phyloP scores from a whole-genome alignment of 2,113 vertebrate genomes.

The Chloebia gouldiae region DNA sequence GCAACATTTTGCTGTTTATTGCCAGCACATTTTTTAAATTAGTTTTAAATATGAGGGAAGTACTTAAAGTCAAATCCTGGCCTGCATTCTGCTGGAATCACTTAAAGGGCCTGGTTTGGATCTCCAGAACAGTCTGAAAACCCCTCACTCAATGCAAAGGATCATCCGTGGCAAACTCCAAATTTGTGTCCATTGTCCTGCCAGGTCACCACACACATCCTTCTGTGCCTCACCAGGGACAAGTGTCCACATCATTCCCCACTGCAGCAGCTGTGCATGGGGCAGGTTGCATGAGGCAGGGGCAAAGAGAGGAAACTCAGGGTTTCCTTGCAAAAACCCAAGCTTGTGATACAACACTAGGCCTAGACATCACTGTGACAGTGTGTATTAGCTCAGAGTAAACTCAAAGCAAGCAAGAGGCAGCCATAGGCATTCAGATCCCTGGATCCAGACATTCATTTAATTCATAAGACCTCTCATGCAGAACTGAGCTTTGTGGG shows the following conservation, averaged over 20 bases:
- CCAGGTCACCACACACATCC: fast-evolving
- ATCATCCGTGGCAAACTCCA: background rate
- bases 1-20: background rate
- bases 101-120: background rate
- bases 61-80: background rate
- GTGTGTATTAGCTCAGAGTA: background rate
- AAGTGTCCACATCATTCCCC: background rate
- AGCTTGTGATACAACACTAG: background rate
- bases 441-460: background rate
- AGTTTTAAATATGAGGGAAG: background rate
- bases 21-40: background rate
- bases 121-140: background rate
- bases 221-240: background rate
- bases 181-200: background rate
- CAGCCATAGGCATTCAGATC: background rate
- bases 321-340: background rate
- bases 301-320: background rate
- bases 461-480: background rate
- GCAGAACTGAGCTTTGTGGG: background rate
- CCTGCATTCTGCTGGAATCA: background rate
- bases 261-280: background rate
- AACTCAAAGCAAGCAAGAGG: background rate
- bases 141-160: fast-evolving
- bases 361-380: fast-evolving
- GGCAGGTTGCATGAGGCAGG: background rate